These are phyloP conservation scores for Pediacus dermestoides DNA, from an alignment of 2,888 invertebrate species.

Conservation along the genomic window DNA sequence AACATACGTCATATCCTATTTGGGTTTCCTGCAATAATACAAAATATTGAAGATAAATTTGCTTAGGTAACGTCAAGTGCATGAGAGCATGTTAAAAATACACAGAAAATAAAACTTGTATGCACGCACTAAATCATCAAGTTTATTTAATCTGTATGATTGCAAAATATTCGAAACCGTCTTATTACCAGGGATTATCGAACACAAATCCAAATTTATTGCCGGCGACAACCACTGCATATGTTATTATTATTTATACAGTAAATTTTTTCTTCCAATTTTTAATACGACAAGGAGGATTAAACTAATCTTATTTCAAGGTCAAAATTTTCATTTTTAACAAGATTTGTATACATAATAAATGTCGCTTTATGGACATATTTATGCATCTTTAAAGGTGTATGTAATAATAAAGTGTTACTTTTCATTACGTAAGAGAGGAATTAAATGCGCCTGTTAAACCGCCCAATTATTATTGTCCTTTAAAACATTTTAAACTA, in stretches of 20 bases:
- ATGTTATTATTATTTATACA: constrained; percentile 30
- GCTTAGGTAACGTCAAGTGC: too few species aligned
- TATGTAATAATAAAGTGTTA: constrained; percentile 2
- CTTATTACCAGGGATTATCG: constrained; percentile 39
- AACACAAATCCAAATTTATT: constrained; percentile 40
- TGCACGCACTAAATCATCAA: constrained; percentile 28
- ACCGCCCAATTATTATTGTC: too few species aligned
- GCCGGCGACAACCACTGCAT: constrained; percentile 27
- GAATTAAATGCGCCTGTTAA: neutral
- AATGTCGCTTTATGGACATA: constrained; percentile 18
- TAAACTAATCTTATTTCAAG: constrained; percentile 28
- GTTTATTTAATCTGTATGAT: constrained; percentile 36
- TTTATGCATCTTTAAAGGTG: constrained; percentile 5
- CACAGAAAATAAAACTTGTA: too few species aligned
- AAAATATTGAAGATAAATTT: too few species aligned
- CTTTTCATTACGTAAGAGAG: neutral
- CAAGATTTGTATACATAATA: constrained; percentile 19
- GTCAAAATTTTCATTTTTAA: constrained; percentile 20
- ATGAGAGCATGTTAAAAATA: too few species aligned
- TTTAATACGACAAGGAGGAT: constrained; percentile 27
- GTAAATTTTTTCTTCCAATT: constrained; percentile 32
- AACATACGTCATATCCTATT: too few species aligned
- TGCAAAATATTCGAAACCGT: constrained; percentile 37
- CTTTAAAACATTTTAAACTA: too few species aligned
- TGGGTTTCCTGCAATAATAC: too few species aligned